Conservation (phyloP, 2,797 vertebrate genomes). For the Tenualosa ilisha region DNA sequence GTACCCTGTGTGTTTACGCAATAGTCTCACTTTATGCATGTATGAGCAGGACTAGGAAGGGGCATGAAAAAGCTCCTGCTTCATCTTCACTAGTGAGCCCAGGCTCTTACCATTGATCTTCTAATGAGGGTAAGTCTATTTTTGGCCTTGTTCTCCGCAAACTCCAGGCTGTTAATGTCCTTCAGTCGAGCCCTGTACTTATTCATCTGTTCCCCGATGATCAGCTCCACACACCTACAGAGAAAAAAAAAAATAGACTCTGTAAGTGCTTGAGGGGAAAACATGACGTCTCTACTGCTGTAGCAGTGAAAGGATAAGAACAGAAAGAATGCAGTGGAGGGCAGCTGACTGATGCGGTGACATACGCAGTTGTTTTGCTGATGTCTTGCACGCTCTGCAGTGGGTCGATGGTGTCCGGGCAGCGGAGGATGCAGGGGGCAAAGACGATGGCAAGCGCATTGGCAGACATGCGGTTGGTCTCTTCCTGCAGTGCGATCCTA, state of each 20-base stretch:
- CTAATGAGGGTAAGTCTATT: conserved; percentile 90
- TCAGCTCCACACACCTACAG: conserved; percentile 90
- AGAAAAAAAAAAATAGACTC: background rate
- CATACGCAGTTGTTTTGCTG: conserved; percentile 97
- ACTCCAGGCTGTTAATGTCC: conserved; percentile 96
- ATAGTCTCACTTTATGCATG: background rate
- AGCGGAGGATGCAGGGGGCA: conserved; percentile 95
- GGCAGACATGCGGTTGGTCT: conserved; percentile 97
- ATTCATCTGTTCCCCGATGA: conserved; percentile 95
- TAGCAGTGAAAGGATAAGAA: background rate
- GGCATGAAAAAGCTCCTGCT: background rate
- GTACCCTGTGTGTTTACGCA: background rate
- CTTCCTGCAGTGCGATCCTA: conserved; percentile 93
- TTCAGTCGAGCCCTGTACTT: conserved; percentile 95
- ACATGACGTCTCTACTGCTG: background rate
- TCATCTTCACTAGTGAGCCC: background rate
- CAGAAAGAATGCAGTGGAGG: background rate
- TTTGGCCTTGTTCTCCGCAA: conserved; percentile 97
- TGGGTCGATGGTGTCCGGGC: conserved; percentile 91
- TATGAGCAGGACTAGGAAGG: background rate
- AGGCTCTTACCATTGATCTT: conserved; percentile 90
- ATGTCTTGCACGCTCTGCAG: conserved; percentile 97
- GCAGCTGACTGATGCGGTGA: background rate
- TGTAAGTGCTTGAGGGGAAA: background rate
- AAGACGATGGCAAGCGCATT: conserved; percentile 98